phyloP scores from a whole-genome alignment of 2,113 vertebrate genomes.

The Pseudonaja textilis region DNA sequence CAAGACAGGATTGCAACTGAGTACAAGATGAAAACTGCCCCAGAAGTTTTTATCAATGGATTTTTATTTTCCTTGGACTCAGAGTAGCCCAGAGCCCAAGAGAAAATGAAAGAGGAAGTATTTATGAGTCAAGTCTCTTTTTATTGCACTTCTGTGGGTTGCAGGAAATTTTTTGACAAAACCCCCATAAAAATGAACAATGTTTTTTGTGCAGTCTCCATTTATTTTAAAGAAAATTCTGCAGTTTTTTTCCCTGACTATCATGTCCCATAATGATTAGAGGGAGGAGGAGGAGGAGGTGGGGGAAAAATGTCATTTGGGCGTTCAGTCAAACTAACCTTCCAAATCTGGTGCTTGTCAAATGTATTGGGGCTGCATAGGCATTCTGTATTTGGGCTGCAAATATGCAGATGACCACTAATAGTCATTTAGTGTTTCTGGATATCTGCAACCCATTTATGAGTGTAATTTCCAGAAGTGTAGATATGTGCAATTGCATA shows the following conservation, averaged over 20 bases:
- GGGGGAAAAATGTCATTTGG: neutral
- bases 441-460: neutral
- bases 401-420: neutral
- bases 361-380: neutral
- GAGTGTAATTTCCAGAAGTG: neutral
- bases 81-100: neutral
- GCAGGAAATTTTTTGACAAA: neutral
- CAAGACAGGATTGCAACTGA: neutral
- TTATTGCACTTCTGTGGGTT: neutral
- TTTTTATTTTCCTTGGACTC: neutral
- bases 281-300: neutral
- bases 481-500: neutral
- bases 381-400: neutral
- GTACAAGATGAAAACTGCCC: neutral
- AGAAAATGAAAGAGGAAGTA: neutral
- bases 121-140: neutral
- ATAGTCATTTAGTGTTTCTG: neutral
- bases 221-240: neutral
- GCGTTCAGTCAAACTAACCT: neutral
- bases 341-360: neutral
- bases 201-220: neutral
- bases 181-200: neutral
- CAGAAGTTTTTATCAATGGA: neutral
- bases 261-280: neutral
- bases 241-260: neutral